Conservation (phyloP, 1,140 invertebrate species). For the Lutraria rhynchaena region DNA sequence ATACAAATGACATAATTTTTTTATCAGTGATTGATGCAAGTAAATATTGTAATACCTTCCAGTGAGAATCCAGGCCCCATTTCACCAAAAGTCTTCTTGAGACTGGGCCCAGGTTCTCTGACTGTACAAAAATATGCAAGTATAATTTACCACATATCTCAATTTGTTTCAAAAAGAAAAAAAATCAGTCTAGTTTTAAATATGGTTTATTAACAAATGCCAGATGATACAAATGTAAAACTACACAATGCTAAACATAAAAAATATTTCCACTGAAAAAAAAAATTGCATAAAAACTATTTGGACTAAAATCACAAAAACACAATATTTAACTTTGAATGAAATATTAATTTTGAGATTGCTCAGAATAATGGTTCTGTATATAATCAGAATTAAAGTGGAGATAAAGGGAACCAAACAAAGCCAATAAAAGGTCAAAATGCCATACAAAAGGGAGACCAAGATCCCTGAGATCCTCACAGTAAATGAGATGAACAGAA, state of each 20-base stretch:
- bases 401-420: background rate
- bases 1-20: too few relatives aligned
- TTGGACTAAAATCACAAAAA: conserved; percentile 44
- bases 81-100: too few relatives aligned
- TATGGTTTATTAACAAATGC: conserved; percentile 57
- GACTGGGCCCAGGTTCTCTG: too few relatives aligned
- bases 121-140: too few relatives aligned
- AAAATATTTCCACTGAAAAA: conserved; percentile 41
- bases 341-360: conserved; percentile 15
- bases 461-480: conserved; percentile 23
- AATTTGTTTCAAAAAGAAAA: too few relatives aligned
- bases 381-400: too few relatives aligned
- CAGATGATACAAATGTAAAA: conserved; percentile 48
- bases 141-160: too few relatives aligned
- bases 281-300: conserved; percentile 50
- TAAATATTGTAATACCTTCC: too few relatives aligned
- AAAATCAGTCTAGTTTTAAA: conserved; percentile 19
- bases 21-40: too few relatives aligned
- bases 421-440: background rate
- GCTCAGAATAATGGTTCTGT: background rate
- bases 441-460: conserved; percentile 27
- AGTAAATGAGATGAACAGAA: background rate
- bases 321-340: conserved; percentile 8
- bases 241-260: conserved; percentile 49
- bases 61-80: too few relatives aligned